These are phyloP conservation scores for Noctua comes DNA, from an alignment of 2,888 invertebrate genomes.

Conservation along the genomic window DNA sequence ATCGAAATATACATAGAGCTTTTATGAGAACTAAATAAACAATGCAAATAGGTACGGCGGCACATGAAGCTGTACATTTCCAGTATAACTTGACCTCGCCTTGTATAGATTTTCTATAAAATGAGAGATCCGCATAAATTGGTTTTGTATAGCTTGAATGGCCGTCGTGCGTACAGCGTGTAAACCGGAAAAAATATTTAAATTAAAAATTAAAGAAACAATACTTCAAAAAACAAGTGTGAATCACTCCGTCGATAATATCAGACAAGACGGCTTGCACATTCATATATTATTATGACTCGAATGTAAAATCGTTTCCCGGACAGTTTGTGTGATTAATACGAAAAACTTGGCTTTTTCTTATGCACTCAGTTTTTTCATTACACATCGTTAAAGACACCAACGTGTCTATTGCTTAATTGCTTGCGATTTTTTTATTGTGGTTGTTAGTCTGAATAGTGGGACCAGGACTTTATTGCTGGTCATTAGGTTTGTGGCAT, in stretches of 20 bases:
- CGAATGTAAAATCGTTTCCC: conserved; percentile 46
- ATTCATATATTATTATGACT: conserved; percentile 38
- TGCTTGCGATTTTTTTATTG: conserved; percentile 58
- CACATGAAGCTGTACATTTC: too few relatives aligned
- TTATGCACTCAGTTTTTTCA: conserved; percentile 46
- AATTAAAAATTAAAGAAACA: conserved; percentile 8
- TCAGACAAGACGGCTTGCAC: conserved; percentile 30
- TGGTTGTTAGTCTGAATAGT: conserved; percentile 37
- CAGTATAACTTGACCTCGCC: too few relatives aligned
- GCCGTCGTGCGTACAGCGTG: too few relatives aligned
- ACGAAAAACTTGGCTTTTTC: conserved; percentile 27
- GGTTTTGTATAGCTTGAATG: too few relatives aligned
- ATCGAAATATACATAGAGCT: conserved; percentile 6
- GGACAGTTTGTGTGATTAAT: conserved; percentile 35
- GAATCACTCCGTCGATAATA: conserved; percentile 29
- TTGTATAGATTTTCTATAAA: too few relatives aligned
- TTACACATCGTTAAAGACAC: conserved; percentile 52
- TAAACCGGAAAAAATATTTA: conserved; percentile 11
- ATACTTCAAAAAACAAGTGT: conserved; percentile 10
- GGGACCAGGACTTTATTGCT: conserved; percentile 49
- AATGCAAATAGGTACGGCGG: conserved; percentile 29
- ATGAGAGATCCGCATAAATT: too few relatives aligned
- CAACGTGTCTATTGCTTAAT: conserved; percentile 54
- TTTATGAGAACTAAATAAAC: conserved; percentile 39
- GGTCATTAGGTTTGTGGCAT: conserved; percentile 50